phyloP scores from a whole-genome alignment of 2,797 vertebrate genomes.

The Diplodus sargus region DNA sequence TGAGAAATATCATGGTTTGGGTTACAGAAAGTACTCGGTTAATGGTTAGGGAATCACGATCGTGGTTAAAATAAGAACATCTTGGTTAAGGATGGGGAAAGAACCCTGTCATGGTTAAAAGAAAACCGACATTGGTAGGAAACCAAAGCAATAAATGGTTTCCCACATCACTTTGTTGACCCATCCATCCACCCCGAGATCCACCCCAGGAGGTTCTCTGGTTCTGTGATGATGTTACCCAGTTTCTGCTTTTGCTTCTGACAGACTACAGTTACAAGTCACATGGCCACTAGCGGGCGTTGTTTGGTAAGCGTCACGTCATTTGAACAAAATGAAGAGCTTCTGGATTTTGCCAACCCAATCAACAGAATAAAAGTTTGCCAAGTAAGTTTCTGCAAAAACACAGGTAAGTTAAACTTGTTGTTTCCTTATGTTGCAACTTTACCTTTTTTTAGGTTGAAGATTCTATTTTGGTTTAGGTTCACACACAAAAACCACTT shows the following conservation, averaged over 20 bases:
- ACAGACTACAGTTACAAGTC: background rate
- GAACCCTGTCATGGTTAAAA: background rate
- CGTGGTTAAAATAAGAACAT: conserved; percentile 3
- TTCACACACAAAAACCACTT: too few species aligned
- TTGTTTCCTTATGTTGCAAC: too few species aligned
- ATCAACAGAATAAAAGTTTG: too few species aligned
- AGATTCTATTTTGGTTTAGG: too few species aligned
- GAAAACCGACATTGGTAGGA: background rate
- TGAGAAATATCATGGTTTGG: background rate
- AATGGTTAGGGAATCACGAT: background rate
- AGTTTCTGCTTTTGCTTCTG: background rate
- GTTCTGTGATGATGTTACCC: background rate
- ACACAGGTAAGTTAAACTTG: too few species aligned
- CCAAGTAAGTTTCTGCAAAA: too few species aligned
- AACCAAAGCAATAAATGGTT: background rate
- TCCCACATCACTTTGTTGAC: background rate
- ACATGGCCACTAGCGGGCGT: background rate
- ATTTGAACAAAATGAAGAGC: too few species aligned
- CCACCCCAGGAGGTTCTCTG: conserved; percentile 2
- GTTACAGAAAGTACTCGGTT: conserved; percentile 8
- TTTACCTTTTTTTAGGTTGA: too few species aligned
- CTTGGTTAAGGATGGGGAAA: background rate
- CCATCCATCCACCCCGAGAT: background rate
- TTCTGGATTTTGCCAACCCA: too few species aligned
- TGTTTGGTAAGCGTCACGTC: background rate